Evolutionary conservation across 2,113 vertebrate genomes (phyloP), one percentile per base, ranked within the genome.

Genomic region (Cranoglanis bouderius): DNA sequence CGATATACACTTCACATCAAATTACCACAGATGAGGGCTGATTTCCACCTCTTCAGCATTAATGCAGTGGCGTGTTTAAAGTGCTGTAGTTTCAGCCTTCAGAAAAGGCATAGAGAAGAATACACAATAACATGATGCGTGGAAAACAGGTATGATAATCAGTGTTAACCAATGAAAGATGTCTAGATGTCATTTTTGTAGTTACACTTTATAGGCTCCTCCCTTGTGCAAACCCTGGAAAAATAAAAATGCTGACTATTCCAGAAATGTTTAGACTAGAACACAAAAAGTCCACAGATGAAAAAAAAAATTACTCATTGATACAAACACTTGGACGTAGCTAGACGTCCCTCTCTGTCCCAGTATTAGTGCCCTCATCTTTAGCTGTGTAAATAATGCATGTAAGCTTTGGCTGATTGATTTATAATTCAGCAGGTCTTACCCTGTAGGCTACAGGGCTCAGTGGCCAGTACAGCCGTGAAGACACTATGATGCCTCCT

Each of bases 311-410:
- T 10, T 0, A 49, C 72, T 43, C 72, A 26, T 16, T 55, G 51
- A 55, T 18, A 51, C n/a, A 16, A 32, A 51, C 81, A 59, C 81
- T 82, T 59, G 35, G 32, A 82, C 35, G 10, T 57, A 82, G 21
- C 9, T 7, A n/a, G 53, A 77, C 57, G 24, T 88, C 84, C 63
- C 67, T 59, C 26, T 61, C 46, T 72, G 80, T 77, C 75, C 87
- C 65, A 43, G 86, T 87, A 90, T 74, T 87, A 35, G 86, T 85
- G 61, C 80, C 80, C 82, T 91, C 88, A 92, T 91, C 91, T 92
- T 92, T 92, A 90, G 86, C 89, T 87, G 67, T 85, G 89, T 93
- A 90, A 93, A 93, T 93, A 90, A 93, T 93, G 89, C 88, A 92
- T 90, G 87, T 72, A 80, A 90, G 90, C 89, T 91, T 92, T 91